phyloP scores from a whole-genome alignment of 1,140 invertebrate genomes.

The Eriocheir sinensis region DNA sequence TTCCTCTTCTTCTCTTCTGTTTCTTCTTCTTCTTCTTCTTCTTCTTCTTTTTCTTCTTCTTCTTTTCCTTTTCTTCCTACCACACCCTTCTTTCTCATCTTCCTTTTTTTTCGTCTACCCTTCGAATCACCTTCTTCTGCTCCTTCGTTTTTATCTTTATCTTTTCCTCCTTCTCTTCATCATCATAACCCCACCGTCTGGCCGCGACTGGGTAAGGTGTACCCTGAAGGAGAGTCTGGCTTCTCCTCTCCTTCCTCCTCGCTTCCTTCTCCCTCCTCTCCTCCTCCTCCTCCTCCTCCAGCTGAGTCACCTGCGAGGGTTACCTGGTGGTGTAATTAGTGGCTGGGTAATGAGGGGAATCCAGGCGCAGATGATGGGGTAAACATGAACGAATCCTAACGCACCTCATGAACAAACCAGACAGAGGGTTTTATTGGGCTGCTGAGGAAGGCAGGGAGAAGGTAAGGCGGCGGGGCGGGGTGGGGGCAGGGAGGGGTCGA shows the following conservation, averaged over 20 bases:
- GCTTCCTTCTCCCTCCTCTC: too few species aligned
- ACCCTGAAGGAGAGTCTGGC: neutral
- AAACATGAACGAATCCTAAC: neutral
- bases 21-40: too few species aligned
- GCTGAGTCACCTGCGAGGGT: neutral
- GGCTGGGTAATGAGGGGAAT: neutral
- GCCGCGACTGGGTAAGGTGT: neutral
- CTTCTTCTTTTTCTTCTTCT: neutral
- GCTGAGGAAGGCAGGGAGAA: neutral
- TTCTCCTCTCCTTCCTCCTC: neutral
- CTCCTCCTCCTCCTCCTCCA: neutral
- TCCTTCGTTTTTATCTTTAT: neutral
- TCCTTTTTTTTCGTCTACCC: neutral
- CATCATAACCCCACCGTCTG: neutral
- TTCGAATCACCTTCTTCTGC: neutral
- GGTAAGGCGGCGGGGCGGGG: neutral
- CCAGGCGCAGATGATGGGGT: conserved; percentile 9
- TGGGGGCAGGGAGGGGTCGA: neutral
- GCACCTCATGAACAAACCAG: neutral
- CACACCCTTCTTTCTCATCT: neutral
- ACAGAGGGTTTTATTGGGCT: neutral
- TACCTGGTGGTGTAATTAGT: conserved; percentile 11
- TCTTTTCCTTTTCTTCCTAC: neutral
- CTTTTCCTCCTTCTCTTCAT: neutral
- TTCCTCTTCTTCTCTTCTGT: neutral